phyloP scores from a whole-genome alignment of 2,888 invertebrate species.

The Caenorhabditis becei region DNA sequence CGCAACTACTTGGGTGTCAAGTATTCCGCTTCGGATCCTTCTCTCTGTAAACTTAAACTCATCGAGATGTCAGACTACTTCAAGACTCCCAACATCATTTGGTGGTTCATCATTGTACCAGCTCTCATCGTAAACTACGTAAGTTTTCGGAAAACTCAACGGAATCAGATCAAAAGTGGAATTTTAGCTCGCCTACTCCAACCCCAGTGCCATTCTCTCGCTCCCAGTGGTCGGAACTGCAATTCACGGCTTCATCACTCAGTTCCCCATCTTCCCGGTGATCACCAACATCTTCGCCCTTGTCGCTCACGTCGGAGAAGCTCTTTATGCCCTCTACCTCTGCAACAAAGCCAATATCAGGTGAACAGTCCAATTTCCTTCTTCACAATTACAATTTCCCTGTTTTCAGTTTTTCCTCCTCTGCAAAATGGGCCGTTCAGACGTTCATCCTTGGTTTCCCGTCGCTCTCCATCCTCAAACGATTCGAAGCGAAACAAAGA shows the following conservation, averaged over 20 bases:
- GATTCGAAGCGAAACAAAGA: slow-evolving; percentile 36
- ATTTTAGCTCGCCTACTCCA: slow-evolving; percentile 68
- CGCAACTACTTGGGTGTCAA: slow-evolving; percentile 75
- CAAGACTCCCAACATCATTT: slow-evolving; percentile 63
- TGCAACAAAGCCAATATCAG: slow-evolving; percentile 72
- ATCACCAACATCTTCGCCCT: slow-evolving; percentile 73
- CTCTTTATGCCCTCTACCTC: slow-evolving; percentile 71
- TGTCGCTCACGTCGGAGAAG: slow-evolving; percentile 76
- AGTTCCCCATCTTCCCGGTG: slow-evolving; percentile 52
- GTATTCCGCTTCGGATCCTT: slow-evolving; percentile 64
- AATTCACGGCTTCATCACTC: slow-evolving; percentile 44
- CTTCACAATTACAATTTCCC: neutral
- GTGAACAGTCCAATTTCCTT: slow-evolving; percentile 33
- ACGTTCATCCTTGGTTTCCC: slow-evolving; percentile 79
- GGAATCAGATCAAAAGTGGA: too few species aligned
- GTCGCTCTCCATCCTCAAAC: slow-evolving; percentile 70
- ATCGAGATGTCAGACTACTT: slow-evolving; percentile 70
- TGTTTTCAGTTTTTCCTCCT: slow-evolving; percentile 68
- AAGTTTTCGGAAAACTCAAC: slow-evolving; percentile 60
- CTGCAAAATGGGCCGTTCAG: slow-evolving; percentile 78
- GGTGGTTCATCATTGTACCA: slow-evolving; percentile 75
- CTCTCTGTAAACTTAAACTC: slow-evolving; percentile 43
- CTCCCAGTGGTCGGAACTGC: slow-evolving; percentile 69
- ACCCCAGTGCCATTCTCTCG: slow-evolving; percentile 63
- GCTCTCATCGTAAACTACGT: slow-evolving; percentile 76